Base-by-base conservation (phyloP, 2,888 invertebrate genomes). In the Galeruca laticollis region DNA sequence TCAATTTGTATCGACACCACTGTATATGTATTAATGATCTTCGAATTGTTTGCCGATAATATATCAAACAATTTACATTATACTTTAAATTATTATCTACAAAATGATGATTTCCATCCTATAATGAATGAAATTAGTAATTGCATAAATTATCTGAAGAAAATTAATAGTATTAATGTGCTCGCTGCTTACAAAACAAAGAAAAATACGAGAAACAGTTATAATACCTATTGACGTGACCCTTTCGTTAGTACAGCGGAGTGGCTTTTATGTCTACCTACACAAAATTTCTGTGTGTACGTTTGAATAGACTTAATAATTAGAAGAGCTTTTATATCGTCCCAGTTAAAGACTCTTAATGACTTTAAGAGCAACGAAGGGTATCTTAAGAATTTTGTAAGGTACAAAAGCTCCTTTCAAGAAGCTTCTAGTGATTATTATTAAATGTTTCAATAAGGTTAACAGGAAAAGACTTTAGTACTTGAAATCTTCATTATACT, bases 311-410 rank as follows among this genome's bases (percentile, higher is more conserved):
- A 54, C n/a, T 31, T 26, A 31, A 31, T 54, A 31, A 31, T 13
- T 31, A n/a, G 15, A 31, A 54, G 31, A 47, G 18, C 47, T 18
- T 18, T 47, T 47, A 47, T 47, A 47, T 10, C 18, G 31, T 31
- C 54, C 26, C 26, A 13, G 54, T 54, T n/a, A 2, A 26, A n/a
- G 15, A 54, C 26, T 31, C 26, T 4, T 54, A 31, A 54, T 54
- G n/a, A 54, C 31, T 54, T 54, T 54, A 54, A 54, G 31, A 54
- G 54, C 54, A 54, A 26, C n/a, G 26, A 11, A n/a, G 15, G 31
- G 26, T 54, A 54, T 54, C 15, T 47, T 47, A 18, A 54, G 31
- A 54, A 31, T 54, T 26, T 26, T 31, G 26, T 31, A n/a, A 54
- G 31, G 18, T 18, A 47, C 31, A 54, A 54, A 26, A 54, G 54